phyloP scores from a whole-genome alignment of 2,888 invertebrate genomes.

The Argyra leucocephala region DNA sequence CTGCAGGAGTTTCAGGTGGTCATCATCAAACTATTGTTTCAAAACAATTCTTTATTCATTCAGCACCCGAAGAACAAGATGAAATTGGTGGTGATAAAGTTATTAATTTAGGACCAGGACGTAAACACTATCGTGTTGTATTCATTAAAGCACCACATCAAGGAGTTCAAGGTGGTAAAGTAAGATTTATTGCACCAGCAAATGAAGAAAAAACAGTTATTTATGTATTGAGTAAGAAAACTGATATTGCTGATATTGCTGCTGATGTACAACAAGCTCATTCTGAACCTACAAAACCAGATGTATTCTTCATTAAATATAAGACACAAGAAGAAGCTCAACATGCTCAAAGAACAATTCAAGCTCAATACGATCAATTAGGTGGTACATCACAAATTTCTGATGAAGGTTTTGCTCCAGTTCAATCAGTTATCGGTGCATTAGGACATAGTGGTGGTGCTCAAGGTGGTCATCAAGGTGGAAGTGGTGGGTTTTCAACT shows the following conservation, averaged over 20 bases:
- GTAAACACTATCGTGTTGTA: conserved; percentile 42
- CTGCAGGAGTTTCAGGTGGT: conserved; percentile 12
- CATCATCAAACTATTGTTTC: conserved; percentile 26
- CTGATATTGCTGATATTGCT: conserved; percentile 35
- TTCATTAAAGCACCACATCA: conserved; percentile 41
- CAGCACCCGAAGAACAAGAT: conserved; percentile 40
- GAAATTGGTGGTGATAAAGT: conserved; percentile 36
- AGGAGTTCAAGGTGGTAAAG: conserved; percentile 33
- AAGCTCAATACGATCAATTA: conserved; percentile 41
- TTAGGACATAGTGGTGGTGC: conserved; percentile 25
- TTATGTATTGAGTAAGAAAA: conserved; percentile 41
- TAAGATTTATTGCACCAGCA: conserved; percentile 37
- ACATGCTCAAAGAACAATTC: conserved; percentile 41
- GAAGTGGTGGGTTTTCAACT: neutral
- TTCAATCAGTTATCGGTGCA: conserved; percentile 40
- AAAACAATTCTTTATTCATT: conserved; percentile 42
- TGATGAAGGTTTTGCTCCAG: conserved; percentile 40
- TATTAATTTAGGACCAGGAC: conserved; percentile 39
- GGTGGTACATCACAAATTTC: conserved; percentile 40
- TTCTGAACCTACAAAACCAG: conserved; percentile 39
- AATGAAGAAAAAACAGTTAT: conserved; percentile 44
- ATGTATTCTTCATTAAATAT: conserved; percentile 44
- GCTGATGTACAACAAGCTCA: conserved; percentile 37
- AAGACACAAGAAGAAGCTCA: conserved; percentile 41
- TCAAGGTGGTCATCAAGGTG: neutral